Conservation (phyloP, 2,113 vertebrate species). For the Cavia aperea region DNA sequence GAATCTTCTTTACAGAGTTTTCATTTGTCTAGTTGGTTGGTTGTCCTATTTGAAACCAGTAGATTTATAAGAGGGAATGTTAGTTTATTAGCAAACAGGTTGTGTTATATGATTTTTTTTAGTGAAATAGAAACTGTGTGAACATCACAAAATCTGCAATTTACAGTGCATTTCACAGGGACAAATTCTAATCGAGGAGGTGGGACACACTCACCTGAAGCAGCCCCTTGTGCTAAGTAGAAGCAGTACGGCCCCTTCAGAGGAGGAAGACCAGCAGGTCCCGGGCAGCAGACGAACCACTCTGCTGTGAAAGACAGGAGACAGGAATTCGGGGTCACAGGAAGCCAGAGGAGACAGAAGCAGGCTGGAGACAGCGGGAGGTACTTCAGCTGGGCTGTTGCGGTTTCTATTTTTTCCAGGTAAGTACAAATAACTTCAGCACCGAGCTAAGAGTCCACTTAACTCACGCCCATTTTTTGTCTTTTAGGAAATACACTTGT, state of each 20-base stretch:
- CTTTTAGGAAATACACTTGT: neutral
- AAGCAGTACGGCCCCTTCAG: neutral
- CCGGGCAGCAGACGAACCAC: neutral
- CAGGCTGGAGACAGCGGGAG: neutral
- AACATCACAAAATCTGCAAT: neutral
- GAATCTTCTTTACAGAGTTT: neutral
- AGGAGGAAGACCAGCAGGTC: neutral
- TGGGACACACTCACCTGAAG: neutral
- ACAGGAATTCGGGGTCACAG: neutral
- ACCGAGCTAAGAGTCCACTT: neutral
- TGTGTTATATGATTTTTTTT: neutral
- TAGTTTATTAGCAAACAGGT: neutral
- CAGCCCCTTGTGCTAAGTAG: neutral
- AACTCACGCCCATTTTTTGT: neutral
- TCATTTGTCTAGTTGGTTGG: neutral
- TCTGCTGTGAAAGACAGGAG: neutral
- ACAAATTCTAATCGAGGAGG: neutral
- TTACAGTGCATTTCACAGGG: neutral
- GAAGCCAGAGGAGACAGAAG: neutral
- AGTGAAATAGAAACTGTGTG: neutral
- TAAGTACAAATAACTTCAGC: neutral
- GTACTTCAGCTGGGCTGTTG: neutral
- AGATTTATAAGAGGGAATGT: conserved; percentile 1
- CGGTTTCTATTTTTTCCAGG: neutral
- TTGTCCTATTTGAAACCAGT: neutral